These are phyloP conservation scores for Eptesicus fuscus DNA, from an alignment of 2,113 vertebrate genomes.

Conservation along the genomic window DNA sequence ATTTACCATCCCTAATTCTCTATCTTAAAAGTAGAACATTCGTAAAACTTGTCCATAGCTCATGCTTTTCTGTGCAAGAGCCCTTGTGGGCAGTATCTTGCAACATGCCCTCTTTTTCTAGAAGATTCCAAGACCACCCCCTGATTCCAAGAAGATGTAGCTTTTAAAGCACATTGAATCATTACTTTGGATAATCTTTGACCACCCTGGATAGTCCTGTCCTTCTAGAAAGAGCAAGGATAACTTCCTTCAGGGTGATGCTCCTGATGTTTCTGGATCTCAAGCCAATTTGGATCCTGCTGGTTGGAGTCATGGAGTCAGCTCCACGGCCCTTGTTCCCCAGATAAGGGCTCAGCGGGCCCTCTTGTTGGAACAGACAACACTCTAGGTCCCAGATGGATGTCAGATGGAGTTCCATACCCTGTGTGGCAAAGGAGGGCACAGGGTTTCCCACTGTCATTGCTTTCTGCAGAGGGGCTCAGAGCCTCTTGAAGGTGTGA, in stretches of 20 bases:
- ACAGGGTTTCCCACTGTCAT: neutral
- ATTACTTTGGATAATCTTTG: neutral
- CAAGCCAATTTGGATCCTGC: neutral
- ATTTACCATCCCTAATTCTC: neutral
- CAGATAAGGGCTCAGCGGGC: neutral
- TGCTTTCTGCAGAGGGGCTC: neutral
- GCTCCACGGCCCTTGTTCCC: neutral
- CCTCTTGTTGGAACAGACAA: neutral
- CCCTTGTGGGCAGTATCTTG: neutral
- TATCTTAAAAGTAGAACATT: neutral
- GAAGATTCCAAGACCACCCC: neutral
- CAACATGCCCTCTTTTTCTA: neutral
- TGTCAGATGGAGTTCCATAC: neutral
- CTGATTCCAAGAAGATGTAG: neutral
- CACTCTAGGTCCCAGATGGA: neutral
- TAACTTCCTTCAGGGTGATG: neutral
- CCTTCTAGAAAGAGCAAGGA: neutral
- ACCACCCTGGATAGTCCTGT: accelerated
- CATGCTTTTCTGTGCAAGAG: neutral
- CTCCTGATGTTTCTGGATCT: neutral
- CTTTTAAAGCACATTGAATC: neutral
- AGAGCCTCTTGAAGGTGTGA: neutral
- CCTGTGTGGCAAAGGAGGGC: neutral
- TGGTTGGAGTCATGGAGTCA: neutral
- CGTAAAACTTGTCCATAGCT: neutral